Conservation (phyloP, 2,888 invertebrate species). For the Rotaria magnacalcarata region DNA sequence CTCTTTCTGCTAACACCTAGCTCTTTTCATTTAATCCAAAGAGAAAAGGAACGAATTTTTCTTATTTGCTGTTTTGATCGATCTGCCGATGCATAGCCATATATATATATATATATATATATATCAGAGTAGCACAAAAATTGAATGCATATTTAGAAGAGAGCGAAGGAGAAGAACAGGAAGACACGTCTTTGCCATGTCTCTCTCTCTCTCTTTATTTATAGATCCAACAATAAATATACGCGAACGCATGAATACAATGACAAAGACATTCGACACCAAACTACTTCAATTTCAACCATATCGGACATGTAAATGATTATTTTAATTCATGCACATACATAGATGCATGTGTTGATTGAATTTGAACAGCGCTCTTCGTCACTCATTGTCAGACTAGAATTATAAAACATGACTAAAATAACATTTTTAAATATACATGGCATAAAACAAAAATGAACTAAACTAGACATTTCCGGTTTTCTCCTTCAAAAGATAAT, state of each 20-base stretch:
- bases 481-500: no score
- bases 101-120: background rate
- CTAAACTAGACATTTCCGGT: no score
- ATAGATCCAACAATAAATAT: background rate
- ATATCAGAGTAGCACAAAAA: background rate
- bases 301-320: background rate
- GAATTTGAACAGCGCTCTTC: background rate
- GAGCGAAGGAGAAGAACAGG: background rate
- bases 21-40: background rate
- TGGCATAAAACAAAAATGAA: no score
- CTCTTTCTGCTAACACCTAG: background rate
- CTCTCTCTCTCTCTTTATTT: background rate
- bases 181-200: background rate
- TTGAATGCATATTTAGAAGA: background rate
- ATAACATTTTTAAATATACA: no score
- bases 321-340: no score
- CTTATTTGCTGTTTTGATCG: background rate
- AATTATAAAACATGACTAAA: background rate
- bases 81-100: background rate
- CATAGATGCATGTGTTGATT: background rate
- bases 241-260: background rate
- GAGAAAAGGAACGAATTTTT: no score
- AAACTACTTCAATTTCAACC: background rate
- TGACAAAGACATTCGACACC: background rate
- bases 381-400: background rate